These are phyloP conservation scores for Molossus molossus DNA, from an alignment of 2,797 vertebrate species.

Conservation along the genomic window DNA sequence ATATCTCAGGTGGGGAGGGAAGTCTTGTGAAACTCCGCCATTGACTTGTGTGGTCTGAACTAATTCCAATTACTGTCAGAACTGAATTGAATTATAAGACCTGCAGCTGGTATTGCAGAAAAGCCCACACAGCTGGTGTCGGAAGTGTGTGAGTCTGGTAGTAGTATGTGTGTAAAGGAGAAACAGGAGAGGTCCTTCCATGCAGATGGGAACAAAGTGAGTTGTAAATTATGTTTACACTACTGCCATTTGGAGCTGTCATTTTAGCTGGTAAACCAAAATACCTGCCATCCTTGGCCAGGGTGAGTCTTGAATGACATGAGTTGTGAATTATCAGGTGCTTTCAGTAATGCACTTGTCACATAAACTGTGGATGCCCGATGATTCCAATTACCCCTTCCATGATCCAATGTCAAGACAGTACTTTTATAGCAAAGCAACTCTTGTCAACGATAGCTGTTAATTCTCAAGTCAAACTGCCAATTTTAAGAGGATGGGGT, in stretches of 20 bases:
- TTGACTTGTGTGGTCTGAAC: neutral
- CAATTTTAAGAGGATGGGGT: constrained; percentile 53
- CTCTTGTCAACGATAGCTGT: constrained; percentile 72
- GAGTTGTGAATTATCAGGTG: constrained; percentile 69
- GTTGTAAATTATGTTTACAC: neutral
- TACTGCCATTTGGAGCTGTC: neutral
- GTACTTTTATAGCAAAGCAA: constrained; percentile 57
- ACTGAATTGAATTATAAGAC: neutral
- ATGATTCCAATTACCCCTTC: constrained; percentile 65
- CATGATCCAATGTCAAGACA: constrained; percentile 60
- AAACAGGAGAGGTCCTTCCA: neutral
- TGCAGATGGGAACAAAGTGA: neutral
- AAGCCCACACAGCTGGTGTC: neutral
- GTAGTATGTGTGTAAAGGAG: neutral
- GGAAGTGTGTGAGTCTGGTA: neutral
- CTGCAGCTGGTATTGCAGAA: neutral
- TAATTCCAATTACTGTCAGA: neutral
- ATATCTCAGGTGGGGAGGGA: no score
- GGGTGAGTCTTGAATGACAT: constrained; percentile 22
- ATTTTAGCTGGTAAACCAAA: neutral
- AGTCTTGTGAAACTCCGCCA: neutral
- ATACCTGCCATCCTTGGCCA: constrained; percentile 41
- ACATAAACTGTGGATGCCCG: neutral
- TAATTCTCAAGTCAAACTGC: constrained; percentile 61
- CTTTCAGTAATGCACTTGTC: constrained; percentile 36